These are phyloP conservation scores for Chauna torquata DNA, from an alignment of 2,113 vertebrate species.

Conservation along the genomic window DNA sequence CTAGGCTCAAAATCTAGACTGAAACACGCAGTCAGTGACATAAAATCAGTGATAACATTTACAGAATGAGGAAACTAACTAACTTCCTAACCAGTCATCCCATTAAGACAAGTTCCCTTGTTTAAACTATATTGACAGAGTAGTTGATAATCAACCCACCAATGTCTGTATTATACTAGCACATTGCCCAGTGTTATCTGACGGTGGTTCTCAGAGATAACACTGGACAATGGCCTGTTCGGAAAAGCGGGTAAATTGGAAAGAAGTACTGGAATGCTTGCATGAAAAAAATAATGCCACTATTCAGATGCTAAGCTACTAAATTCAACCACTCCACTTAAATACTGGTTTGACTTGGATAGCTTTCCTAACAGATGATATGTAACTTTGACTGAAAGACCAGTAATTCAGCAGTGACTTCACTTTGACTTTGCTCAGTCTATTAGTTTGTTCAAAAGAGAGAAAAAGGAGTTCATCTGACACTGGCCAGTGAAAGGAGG, in stretches of 20 bases:
- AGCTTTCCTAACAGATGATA: neutral
- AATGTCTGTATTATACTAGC: neutral
- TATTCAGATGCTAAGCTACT: neutral
- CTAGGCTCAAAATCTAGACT: neutral
- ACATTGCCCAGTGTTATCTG: neutral
- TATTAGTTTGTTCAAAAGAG: neutral
- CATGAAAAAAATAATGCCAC: neutral
- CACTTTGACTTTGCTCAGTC: neutral
- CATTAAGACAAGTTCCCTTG: neutral
- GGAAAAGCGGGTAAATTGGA: neutral
- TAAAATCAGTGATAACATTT: neutral
- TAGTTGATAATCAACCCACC: conserved; percentile 27
- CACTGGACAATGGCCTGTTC: conserved; percentile 14
- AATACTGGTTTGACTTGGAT: neutral
- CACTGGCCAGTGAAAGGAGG: neutral
- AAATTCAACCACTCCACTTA: neutral
- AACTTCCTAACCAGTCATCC: neutral
- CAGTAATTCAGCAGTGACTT: neutral
- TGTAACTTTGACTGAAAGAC: neutral
- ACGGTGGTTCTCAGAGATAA: neutral
- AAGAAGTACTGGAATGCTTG: conserved; percentile 1
- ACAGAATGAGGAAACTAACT: neutral
- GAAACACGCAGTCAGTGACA: neutral
- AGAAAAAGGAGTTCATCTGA: neutral
- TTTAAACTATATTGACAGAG: neutral